These are phyloP conservation scores for Pelvicachromis taeniatus DNA, from an alignment of 2,113 vertebrate species.

Conservation along the genomic window DNA sequence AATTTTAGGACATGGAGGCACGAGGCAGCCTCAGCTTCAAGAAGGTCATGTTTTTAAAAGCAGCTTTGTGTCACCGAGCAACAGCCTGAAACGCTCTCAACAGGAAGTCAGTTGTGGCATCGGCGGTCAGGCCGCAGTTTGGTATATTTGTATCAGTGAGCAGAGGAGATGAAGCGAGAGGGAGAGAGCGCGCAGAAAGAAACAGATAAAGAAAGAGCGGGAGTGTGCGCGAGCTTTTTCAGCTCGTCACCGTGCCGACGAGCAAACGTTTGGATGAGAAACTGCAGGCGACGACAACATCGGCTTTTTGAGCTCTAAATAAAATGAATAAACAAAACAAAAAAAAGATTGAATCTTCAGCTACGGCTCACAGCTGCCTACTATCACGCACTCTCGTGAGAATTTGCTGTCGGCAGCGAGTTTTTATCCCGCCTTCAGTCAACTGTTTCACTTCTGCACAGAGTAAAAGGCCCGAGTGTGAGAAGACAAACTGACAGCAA, in stretches of 20 bases:
- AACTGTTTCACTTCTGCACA: constrained; percentile 70
- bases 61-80: constrained; percentile 62
- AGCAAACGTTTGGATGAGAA: neutral
- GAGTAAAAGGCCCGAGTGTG: neutral
- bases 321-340: neutral
- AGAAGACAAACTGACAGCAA: neutral
- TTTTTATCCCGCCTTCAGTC: constrained; percentile 3
- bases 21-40: neutral
- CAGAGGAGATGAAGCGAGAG: constrained; percentile 32
- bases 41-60: constrained; percentile 33
- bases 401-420: neutral
- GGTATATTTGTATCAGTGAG: constrained; percentile 68
- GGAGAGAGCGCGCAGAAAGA: constrained; percentile 9
- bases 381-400: neutral
- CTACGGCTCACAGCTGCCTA: neutral
- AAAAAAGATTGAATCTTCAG: neutral
- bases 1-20: neutral
- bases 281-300: neutral
- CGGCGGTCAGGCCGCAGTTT: constrained; percentile 64
- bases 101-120: constrained; percentile 79
- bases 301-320: neutral
- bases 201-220: constrained; percentile 26
- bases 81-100: constrained; percentile 66
- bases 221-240: constrained; percentile 16
- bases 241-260: neutral